Base-by-base conservation (phyloP, 2,888 invertebrate species). In the Drosophila austrosaltans region DNA sequence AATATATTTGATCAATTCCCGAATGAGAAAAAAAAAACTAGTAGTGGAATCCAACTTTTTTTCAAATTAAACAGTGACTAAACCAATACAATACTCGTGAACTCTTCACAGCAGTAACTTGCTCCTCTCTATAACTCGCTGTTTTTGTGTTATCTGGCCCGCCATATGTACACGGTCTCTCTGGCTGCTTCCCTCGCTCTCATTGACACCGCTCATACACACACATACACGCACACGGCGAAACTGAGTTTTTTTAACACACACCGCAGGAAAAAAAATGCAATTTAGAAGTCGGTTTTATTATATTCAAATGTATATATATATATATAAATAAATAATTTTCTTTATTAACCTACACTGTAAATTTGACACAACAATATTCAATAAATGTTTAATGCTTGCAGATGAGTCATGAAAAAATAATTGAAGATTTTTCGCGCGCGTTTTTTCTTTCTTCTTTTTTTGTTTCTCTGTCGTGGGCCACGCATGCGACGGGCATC, bases 211-310 rank as follows among this genome's bases (percentile, higher is more conserved):
- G 72, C 65, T 65, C 65, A 71, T 73, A 32, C 57, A 39, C 71
- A 30, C 56, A 39, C 57, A 16, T 12, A 56, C 56, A 71, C 22
- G 12, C 8, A 61, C 48, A 48, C 48, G 22, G 32, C 30, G 16
- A 22, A 61, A 59, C 53, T 53, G 42, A 67, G 64, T 62, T 83
- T 77, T 80, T 81, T 79, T 68, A 77, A 84, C 82, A 81, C 79
- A 71, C 72, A 58, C 39, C 58, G 64, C 65, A 72, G 65, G 71
- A 71, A 72, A 66, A 64, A 71, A 65, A 71, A 72, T 71, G 72
- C 65, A 59, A 65, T 71, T 71, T 44, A 65, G 65, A 61, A 44
- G 30, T 63, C 73, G 56, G 42, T 59, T 53, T 25, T 40, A n/a
- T n/a, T 40, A 40, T 8, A 36, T 25, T 40, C 39, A 20, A 16